These are phyloP conservation scores for Epistrophella euchroma DNA, from an alignment of 2,888 invertebrate species.

Conservation along the genomic window DNA sequence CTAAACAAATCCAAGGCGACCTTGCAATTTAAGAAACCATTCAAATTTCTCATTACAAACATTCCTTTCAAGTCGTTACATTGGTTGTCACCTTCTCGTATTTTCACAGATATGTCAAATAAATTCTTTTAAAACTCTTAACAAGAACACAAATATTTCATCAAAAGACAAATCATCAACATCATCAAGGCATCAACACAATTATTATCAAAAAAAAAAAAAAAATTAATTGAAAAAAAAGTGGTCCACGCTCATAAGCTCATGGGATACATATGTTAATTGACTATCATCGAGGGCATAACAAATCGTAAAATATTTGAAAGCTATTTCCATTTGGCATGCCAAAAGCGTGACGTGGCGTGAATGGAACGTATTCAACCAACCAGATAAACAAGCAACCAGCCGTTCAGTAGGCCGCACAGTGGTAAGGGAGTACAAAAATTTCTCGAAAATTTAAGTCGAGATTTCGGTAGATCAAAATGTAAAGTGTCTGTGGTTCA, in stretches of 20 bases:
- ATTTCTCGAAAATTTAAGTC: not conserved
- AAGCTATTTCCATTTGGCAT: slow-evolving; percentile 62
- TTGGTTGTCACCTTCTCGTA: not conserved
- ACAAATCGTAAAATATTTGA: slow-evolving; percentile 66
- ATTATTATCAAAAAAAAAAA: slow-evolving; percentile 1
- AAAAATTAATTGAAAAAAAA: slow-evolving; percentile 31
- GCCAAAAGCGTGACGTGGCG: slow-evolving; percentile 54
- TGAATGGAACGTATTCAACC: slow-evolving; percentile 33
- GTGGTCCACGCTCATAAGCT: slow-evolving; percentile 4
- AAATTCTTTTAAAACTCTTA: slow-evolving; percentile 31
- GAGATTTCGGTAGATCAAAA: no score
- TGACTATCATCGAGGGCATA: slow-evolving; percentile 71
- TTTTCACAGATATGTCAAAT: slow-evolving; percentile 22
- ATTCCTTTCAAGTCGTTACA: slow-evolving; percentile 11
- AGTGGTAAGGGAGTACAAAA: not conserved
- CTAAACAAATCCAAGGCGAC: not conserved
- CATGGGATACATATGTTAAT: slow-evolving; percentile 56
- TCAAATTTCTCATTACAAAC: not conserved
- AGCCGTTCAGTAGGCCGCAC: slow-evolving; percentile 16
- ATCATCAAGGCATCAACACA: slow-evolving; percentile 32
- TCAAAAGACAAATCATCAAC: slow-evolving; percentile 52
- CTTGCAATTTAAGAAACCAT: not conserved
- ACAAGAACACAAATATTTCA: slow-evolving; percentile 36
- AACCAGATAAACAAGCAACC: slow-evolving; percentile 43
- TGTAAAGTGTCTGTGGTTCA: no score